Evolutionary conservation across 2,797 vertebrate genomes (phyloP).

Genomic region (Danio albolineatus): DNA sequence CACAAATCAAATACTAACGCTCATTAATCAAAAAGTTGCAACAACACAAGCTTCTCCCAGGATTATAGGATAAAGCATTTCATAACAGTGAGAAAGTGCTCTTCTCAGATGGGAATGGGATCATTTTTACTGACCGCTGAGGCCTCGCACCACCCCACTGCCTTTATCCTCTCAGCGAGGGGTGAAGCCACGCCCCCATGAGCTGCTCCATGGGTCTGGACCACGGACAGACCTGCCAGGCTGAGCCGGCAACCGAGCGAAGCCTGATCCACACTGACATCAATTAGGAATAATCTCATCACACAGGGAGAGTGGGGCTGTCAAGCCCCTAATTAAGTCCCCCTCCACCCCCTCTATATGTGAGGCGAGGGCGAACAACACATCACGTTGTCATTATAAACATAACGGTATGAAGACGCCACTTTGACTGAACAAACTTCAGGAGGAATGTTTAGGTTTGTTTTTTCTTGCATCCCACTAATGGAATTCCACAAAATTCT

Average conservation of each 20-base stretch:
- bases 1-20: too few relatives aligned
- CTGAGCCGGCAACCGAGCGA: constrained; percentile 89
- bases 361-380: constrained; percentile 92
- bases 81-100: constrained; percentile 74
- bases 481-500: neutral
- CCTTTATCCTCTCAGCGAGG: constrained; percentile 58
- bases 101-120: constrained; percentile 75
- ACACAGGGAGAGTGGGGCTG: constrained; percentile 95
- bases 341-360: constrained; percentile 92
- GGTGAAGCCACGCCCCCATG: constrained; percentile 72
- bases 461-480: too few relatives aligned
- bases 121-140: constrained; percentile 80
- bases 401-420: constrained; percentile 86
- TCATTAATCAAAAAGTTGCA: too few relatives aligned
- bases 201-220: constrained; percentile 92
- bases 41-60: neutral
- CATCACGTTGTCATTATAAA: constrained; percentile 94
- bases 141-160: constrained; percentile 72
- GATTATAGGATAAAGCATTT: constrained; percentile 73
- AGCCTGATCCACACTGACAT: constrained; percentile 97
- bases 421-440: constrained; percentile 79
- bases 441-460: neutral
- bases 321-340: constrained; percentile 99
- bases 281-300: constrained; percentile 99
- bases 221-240: constrained; percentile 92